A percentile compares a stretch with the other conserved stretches of the same genome.
These are phyloP conservation scores for Pollenia labialis DNA, from an alignment of 2,888 invertebrate genomes.

Conservation along the genomic window DNA sequence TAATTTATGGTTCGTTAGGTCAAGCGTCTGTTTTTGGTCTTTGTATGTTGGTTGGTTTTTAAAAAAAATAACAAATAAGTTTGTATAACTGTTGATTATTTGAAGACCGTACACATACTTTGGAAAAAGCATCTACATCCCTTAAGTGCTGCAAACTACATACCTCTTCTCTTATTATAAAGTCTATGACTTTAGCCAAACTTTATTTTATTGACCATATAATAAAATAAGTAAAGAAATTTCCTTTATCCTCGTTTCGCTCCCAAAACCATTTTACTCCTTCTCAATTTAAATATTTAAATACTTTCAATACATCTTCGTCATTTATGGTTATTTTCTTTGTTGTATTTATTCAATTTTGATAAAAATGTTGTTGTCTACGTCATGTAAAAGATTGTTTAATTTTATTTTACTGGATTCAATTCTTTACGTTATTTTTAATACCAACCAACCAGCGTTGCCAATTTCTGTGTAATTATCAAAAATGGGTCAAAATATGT, in stretches of 20 bases:
- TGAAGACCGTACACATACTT: conserved; percentile 37
- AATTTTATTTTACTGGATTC: conserved; percentile 20
- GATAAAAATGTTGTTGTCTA: conserved; percentile 58
- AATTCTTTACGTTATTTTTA: conserved; percentile 55
- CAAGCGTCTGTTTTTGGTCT: conserved; percentile 76
- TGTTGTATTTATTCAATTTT: conserved; percentile 57
- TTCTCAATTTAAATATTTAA: conserved; percentile 75
- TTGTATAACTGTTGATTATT: conserved; percentile 54
- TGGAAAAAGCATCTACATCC: conserved; percentile 37
- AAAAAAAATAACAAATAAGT: conserved; percentile 23
- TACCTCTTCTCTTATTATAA: conserved; percentile 1
- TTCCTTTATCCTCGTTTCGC: conserved; percentile 16
- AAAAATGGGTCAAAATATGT: too few species aligned
- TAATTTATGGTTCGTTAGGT: conserved; percentile 84
- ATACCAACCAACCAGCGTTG: not conserved
- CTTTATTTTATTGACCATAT: conserved; percentile 67
- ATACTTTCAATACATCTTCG: conserved; percentile 81
- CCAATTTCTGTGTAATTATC: too few species aligned
- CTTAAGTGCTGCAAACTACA: conserved; percentile 60
- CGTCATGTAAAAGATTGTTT: conserved; percentile 3
- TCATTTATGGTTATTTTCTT: conserved; percentile 74
- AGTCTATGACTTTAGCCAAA: conserved; percentile 25
- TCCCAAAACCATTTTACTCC: conserved; percentile 46
- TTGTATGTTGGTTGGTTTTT: conserved; percentile 38
- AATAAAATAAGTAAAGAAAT: conserved; percentile 62